Evolutionary conservation across 1,140 invertebrate genomes (phyloP).

Genomic region (Conus ventricosus): DNA sequence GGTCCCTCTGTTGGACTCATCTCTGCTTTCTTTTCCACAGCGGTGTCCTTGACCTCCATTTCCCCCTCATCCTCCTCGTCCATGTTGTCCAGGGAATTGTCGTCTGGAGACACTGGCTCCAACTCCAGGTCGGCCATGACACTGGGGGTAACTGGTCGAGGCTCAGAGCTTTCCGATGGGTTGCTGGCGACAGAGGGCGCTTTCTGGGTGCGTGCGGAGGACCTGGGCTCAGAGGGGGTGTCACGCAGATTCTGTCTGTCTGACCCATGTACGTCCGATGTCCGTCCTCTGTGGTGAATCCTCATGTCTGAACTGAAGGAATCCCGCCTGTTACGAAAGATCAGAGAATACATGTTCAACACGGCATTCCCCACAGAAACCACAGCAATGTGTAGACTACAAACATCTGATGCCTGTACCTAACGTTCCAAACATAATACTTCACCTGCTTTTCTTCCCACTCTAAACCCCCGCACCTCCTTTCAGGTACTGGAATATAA

Average conservation of each 20-base stretch:
- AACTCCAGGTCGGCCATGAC: slow-evolving; percentile 44
- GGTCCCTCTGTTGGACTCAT: neutral
- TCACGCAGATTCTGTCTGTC: neutral
- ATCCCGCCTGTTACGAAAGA: neutral
- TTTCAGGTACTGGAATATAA: too few species aligned
- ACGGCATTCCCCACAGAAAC: neutral
- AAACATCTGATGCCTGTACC: too few species aligned
- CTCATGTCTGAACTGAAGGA: neutral
- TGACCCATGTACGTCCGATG: neutral
- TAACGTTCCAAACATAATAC: too few species aligned
- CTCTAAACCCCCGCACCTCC: too few species aligned
- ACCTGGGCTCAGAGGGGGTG: neutral
- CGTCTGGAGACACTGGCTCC: slow-evolving; percentile 46
- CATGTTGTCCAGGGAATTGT: slow-evolving; percentile 33
- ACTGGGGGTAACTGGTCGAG: slow-evolving; percentile 9
- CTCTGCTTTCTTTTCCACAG: slow-evolving; percentile 27
- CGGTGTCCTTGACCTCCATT: neutral
- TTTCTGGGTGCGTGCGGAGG: neutral
- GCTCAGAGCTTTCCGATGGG: neutral
- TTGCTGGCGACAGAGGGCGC: neutral
- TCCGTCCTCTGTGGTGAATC: neutral
- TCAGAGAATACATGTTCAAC: neutral
- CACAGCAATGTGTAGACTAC: too few species aligned
- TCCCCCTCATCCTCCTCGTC: slow-evolving; percentile 41
- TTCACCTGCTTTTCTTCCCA: too few species aligned